phyloP scores from a whole-genome alignment of 37 sponge, comb jelly and placozoan genomes.

The Tethya wilhelma region DNA sequence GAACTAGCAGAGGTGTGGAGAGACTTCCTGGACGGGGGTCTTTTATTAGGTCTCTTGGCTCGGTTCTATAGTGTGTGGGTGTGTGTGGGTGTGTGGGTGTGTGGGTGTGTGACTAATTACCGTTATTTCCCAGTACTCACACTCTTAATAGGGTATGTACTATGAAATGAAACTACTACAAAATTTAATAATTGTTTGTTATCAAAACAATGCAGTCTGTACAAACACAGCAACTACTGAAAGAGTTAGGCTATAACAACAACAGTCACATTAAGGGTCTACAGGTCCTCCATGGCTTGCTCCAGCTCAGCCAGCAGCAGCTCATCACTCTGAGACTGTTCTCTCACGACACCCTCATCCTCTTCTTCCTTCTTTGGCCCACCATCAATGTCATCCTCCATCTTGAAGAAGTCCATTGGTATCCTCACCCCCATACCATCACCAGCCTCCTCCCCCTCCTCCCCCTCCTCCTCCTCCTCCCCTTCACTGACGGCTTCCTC shows the following conservation, averaged over 20 bases:
- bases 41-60: constrained; percentile 20
- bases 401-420: background rate
- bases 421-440: background rate
- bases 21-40: constrained; percentile 31
- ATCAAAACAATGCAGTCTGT: background rate
- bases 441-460: background rate
- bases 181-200: background rate
- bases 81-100: constrained; percentile 26
- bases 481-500: background rate
- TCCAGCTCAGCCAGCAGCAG: background rate
- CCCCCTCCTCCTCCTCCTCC: background rate
- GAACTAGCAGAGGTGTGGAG: background rate
- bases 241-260: constrained; percentile 5
- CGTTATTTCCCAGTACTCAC: too few species aligned
- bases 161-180: background rate
- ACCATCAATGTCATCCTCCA: constrained; percentile 1
- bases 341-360: background rate
- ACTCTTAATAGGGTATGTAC: too few species aligned
- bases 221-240: background rate
- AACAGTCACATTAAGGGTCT: background rate
- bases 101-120: too few species aligned
- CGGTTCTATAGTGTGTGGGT: constrained; percentile 20
- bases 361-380: background rate
- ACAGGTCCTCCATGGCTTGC: background rate
- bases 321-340: background rate